phyloP scores from a whole-genome alignment of 1,140 invertebrate species.

The Hylyphantes graminicola region DNA sequence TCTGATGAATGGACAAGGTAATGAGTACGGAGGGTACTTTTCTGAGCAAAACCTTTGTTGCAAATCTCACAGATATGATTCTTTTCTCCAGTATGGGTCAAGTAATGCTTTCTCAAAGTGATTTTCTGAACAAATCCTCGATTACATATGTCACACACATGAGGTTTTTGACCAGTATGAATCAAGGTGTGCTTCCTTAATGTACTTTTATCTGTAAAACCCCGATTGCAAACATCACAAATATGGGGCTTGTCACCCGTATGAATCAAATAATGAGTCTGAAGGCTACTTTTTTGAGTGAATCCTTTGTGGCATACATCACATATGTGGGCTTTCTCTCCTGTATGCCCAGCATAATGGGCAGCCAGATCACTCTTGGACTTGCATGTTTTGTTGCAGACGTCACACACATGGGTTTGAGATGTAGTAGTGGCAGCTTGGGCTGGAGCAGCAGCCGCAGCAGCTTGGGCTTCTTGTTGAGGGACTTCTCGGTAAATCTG shows the following conservation, averaged over 20 bases:
- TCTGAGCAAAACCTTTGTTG: constrained; percentile 57
- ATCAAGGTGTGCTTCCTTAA: constrained; percentile 54
- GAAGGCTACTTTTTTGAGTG: constrained; percentile 68
- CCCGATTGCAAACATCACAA: constrained; percentile 67
- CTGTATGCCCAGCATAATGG: constrained; percentile 52
- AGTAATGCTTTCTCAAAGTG: constrained; percentile 56
- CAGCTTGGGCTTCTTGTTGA: constrained; percentile 27
- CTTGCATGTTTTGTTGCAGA: constrained; percentile 50
- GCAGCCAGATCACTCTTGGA: constrained; percentile 51
- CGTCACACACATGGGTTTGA: constrained; percentile 40
- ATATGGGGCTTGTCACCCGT: constrained; percentile 68
- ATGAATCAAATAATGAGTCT: constrained; percentile 68
- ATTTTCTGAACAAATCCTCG: constrained; percentile 58
- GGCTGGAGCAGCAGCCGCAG: background rate
- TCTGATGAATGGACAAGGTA: constrained; percentile 52
- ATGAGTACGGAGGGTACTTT: constrained; percentile 54
- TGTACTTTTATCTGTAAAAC: constrained; percentile 67
- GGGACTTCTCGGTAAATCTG: constrained; percentile 48
- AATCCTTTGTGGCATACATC: constrained; percentile 70
- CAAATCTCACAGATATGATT: constrained; percentile 58
- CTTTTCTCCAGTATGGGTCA: constrained; percentile 55
- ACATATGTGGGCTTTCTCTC: constrained; percentile 55
- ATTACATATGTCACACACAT: constrained; percentile 56
- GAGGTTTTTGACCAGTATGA: constrained; percentile 54
- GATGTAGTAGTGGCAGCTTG: background rate